A percentile compares a stretch with the other conserved stretches of the same genome.
These are phyloP conservation scores for Polyommatus icarus DNA, from an alignment of 2,888 invertebrate species.

Conservation along the genomic window DNA sequence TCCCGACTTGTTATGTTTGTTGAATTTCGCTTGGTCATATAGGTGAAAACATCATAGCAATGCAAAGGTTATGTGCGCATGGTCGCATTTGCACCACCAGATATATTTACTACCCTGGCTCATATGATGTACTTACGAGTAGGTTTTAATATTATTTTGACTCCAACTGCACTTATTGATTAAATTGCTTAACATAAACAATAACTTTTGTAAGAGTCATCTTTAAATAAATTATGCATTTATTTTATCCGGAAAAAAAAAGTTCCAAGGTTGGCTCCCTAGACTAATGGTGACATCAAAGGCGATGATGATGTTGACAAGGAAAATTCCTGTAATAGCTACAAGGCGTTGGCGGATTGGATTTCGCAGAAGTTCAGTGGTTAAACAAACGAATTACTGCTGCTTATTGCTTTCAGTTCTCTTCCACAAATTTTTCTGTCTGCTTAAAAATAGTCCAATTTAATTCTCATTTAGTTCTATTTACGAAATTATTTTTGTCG, in stretches of 20 bases:
- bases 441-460: not conserved
- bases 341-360: not conserved
- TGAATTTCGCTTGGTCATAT: slow-evolving; percentile 8
- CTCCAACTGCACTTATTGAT: not conserved
- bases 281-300: not conserved
- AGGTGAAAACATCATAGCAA: not conserved
- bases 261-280: not conserved
- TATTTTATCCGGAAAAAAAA: too few species aligned
- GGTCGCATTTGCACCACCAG: not conserved
- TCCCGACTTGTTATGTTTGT: slow-evolving; percentile 11
- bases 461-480: not conserved
- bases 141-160: not conserved
- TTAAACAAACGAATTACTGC: slow-evolving; percentile 11
- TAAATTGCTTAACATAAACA: not conserved
- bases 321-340: slow-evolving; percentile 7
- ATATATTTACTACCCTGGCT: not conserved
- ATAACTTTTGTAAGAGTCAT: not conserved
- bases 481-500: not conserved
- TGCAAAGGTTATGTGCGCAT: not conserved
- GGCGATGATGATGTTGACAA: not conserved
- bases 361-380: slow-evolving; percentile 5
- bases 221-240: too few species aligned
- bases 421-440: not conserved
- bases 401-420: not conserved
- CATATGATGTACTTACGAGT: not conserved